A percentile compares a stretch with the other conserved stretches of the same genome.
phyloP scores from a whole-genome alignment of 2,113 vertebrate genomes.

The Ahaetulla prasina region DNA sequence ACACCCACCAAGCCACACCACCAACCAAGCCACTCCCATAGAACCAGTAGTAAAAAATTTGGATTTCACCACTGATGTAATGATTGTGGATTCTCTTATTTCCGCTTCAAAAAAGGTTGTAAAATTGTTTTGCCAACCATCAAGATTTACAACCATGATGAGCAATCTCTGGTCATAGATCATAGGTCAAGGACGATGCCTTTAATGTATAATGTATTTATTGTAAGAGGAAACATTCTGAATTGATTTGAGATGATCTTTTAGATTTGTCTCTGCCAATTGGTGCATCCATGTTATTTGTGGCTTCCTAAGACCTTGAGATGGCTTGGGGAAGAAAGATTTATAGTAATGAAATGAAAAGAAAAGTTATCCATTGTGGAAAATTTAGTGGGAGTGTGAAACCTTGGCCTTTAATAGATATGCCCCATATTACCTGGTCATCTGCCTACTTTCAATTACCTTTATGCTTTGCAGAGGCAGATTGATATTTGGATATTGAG shows the following conservation, averaged over 20 bases:
- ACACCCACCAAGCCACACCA: too few species aligned
- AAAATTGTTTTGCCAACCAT: background rate
- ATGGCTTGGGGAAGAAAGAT: background rate
- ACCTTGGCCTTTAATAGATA: background rate
- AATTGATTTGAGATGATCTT: background rate
- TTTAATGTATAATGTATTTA: background rate
- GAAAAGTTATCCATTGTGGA: background rate
- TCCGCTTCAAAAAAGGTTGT: background rate
- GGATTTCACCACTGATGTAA: too few species aligned
- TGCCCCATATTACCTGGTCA: background rate
- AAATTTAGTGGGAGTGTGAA: background rate
- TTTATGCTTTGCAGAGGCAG: accelerated
- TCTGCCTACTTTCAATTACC: accelerated
- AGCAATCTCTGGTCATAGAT: background rate
- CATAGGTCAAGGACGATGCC: background rate
- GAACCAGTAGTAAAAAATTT: too few species aligned
- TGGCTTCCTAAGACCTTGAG: background rate
- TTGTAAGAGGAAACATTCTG: background rate
- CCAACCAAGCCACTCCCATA: too few species aligned
- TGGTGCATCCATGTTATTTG: background rate
- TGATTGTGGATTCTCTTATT: background rate
- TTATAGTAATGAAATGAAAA: background rate
- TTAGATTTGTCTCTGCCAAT: background rate
- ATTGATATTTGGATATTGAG: background rate
- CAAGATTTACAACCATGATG: background rate